phyloP scores from a whole-genome alignment of 2,888 invertebrate species.

The Eupithecia inturbata region DNA sequence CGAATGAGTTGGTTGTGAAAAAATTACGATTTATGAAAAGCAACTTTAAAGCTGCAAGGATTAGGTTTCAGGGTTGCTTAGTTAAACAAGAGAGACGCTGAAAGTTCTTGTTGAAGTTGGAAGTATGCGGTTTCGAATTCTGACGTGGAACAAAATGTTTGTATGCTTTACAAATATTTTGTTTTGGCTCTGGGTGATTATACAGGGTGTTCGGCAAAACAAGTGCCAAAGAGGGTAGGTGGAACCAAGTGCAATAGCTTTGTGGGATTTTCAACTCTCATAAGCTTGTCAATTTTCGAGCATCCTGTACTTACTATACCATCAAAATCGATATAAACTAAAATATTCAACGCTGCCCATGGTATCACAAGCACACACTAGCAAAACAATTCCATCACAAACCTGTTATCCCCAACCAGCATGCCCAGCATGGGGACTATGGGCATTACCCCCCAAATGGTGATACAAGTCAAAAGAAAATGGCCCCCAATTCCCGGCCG shows the following conservation, averaged over 20 bases:
- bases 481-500: too few species aligned
- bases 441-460: too few species aligned
- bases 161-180: neutral
- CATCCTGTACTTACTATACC: too few species aligned
- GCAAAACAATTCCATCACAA: too few species aligned
- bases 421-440: too few species aligned
- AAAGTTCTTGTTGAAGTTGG: neutral
- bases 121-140: neutral
- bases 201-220: neutral
- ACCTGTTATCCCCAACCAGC: too few species aligned
- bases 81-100: neutral
- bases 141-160: neutral
- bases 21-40: conserved; percentile 50
- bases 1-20: conserved; percentile 52
- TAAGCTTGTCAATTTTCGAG: neutral
- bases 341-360: neutral
- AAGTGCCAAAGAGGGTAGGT: neutral
- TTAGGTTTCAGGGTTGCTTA: conserved; percentile 9
- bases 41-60: conserved; percentile 44
- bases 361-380: neutral
- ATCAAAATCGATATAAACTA: too few species aligned
- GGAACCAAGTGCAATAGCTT: neutral
- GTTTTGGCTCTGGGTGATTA: neutral
- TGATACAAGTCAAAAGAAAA: too few species aligned
- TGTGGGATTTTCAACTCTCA: neutral